Percentiles rank a stretch among this genome's conserved stretches.
These are phyloP conservation scores for Falco cherrug DNA, from an alignment of 2,797 vertebrate species.

Conservation along the genomic window DNA sequence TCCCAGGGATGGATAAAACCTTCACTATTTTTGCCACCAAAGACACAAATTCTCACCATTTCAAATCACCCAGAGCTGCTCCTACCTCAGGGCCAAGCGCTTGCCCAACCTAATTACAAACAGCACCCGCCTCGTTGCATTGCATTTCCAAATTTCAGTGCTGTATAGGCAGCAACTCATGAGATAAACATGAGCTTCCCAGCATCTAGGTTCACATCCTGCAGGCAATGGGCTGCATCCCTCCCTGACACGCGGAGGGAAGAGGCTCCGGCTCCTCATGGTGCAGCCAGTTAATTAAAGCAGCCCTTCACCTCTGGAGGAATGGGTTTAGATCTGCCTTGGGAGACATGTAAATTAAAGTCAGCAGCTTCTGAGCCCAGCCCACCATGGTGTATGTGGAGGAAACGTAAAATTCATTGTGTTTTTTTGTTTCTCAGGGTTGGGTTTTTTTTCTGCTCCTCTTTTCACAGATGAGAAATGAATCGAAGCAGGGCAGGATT, in stretches of 20 bases:
- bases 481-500: neutral
- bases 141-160: neutral
- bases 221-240: neutral
- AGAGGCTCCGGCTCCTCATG: neutral
- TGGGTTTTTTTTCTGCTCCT: neutral
- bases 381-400: constrained; percentile 6
- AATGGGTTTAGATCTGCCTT: neutral
- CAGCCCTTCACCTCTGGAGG: constrained; percentile 17
- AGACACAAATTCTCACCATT: fast-evolving
- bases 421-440: neutral
- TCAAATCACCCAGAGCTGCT: neutral
- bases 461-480: neutral
- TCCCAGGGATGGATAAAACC: neutral
- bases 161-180: neutral
- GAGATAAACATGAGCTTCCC: constrained; percentile 44
- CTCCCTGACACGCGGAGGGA: fast-evolving
- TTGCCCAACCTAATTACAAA: neutral
- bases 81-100: fast-evolving
- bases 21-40: neutral
- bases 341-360: constrained; percentile 50
- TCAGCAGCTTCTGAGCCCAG: neutral
- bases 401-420: neutral
- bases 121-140: fast-evolving
- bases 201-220: neutral
- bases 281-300: constrained; percentile 4